Conservation (phyloP, 2,797 vertebrate genomes). For the Macrochelys suwanniensis region DNA sequence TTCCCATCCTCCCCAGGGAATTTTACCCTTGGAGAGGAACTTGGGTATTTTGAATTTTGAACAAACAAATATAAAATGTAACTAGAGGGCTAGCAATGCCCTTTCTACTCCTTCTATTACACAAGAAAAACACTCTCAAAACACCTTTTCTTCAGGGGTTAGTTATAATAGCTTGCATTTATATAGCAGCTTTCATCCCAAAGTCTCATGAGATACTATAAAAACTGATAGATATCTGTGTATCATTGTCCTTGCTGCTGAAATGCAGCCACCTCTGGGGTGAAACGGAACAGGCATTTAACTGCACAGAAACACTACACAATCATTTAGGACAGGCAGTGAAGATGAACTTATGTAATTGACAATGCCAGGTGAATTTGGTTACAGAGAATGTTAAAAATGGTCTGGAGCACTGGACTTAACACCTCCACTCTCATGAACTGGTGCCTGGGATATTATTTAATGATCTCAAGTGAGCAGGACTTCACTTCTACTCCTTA, state of each 20-base stretch:
- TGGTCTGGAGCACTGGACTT: neutral
- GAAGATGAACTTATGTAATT: neutral
- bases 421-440: neutral
- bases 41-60: neutral
- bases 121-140: neutral
- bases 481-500: neutral
- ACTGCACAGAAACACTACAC: neutral
- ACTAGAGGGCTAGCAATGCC: accelerated
- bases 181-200: no score
- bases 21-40: neutral
- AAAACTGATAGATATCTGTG: no score
- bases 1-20: neutral
- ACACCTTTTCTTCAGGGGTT: neutral
- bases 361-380: neutral
- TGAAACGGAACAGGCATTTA: accelerated
- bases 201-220: neutral
- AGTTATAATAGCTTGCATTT: neutral
- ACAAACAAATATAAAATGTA: neutral
- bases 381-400: neutral
- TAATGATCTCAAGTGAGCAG: accelerated
- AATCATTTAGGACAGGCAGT: neutral
- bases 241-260: neutral
- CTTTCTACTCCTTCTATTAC: neutral
- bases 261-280: neutral
- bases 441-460: no score